Conservation (phyloP, 1,140 invertebrate species). For the Platorchestia sp. region DNA sequence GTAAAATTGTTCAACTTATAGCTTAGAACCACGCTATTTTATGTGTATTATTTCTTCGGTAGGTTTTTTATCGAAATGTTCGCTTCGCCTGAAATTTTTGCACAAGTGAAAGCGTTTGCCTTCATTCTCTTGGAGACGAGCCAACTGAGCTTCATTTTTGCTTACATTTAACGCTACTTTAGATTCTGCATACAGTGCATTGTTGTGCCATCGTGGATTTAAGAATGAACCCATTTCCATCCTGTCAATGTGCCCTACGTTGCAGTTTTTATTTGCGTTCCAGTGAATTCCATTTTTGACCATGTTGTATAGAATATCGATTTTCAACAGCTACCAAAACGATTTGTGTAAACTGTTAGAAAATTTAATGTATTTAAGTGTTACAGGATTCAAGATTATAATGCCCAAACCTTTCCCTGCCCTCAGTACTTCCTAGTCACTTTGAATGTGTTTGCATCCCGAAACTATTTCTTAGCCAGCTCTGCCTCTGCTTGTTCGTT, state of each 20-base stretch:
- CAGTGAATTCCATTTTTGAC: neutral
- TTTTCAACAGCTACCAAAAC: neutral
- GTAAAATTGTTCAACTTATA: conserved; percentile 40
- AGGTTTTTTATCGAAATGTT: neutral
- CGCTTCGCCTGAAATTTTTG: neutral
- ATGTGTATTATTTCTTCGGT: neutral
- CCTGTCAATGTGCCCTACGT: neutral
- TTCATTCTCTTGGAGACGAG: neutral
- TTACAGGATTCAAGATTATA: neutral
- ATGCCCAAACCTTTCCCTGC: neutral
- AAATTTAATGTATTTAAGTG: neutral
- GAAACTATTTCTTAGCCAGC: neutral
- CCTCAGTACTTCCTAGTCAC: neutral
- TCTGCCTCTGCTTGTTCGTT: neutral
- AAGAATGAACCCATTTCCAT: neutral
- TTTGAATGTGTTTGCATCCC: neutral
- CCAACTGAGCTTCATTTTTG: neutral
- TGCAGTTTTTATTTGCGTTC: neutral
- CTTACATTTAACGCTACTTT: neutral
- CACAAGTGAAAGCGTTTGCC: neutral
- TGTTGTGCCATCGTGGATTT: neutral
- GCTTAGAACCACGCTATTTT: conserved; percentile 37
- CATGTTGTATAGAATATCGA: neutral
- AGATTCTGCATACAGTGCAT: neutral
- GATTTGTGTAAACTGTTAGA: neutral